phyloP scores from a whole-genome alignment of 2,797 vertebrate species.

The Pseudomugil tenellus region DNA sequence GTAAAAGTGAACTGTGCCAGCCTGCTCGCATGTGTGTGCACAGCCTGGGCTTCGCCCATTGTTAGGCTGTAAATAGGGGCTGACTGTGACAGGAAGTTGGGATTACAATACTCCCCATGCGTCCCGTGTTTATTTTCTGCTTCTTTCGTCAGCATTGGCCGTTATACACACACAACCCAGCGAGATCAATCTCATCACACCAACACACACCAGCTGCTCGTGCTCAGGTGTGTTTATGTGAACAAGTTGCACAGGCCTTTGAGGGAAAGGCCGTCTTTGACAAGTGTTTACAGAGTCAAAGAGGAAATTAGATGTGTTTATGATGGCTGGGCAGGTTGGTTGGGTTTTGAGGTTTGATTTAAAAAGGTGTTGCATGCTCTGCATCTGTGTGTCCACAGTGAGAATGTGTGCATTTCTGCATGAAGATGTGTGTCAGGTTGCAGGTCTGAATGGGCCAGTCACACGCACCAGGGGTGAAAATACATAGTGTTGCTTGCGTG shows the following conservation, averaged over 20 bases:
- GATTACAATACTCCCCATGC: conserved; percentile 80
- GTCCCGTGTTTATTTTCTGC: conserved; percentile 74
- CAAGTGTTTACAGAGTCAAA: conserved; percentile 56
- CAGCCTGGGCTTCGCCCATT: conserved; percentile 71
- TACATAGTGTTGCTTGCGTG: conserved; percentile 47
- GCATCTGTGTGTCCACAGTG: conserved; percentile 24
- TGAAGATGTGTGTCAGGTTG: conserved; percentile 46
- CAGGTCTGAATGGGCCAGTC: conserved; percentile 55
- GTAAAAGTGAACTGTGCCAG: conserved; percentile 48
- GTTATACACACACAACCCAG: conserved; percentile 48
- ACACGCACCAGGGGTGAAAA: conserved; percentile 60
- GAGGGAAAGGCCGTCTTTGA: conserved; percentile 41
- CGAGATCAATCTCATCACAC: conserved; percentile 51
- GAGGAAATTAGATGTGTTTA: conserved; percentile 56
- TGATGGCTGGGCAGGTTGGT: conserved; percentile 27
- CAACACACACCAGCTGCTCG: conserved; percentile 64
- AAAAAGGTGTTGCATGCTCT: conserved; percentile 46
- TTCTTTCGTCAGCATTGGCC: conserved; percentile 75
- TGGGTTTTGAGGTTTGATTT: conserved; percentile 38
- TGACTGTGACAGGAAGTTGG: conserved; percentile 80
- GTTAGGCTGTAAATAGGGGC: conserved; percentile 80
- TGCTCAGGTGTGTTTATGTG: conserved; percentile 58
- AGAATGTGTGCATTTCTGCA: conserved; percentile 25
- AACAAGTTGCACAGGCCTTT: conserved; percentile 39
- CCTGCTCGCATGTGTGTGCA: conserved; percentile 39